phyloP scores from a whole-genome alignment of 2,797 vertebrate genomes.

The Rachycentron canadum region DNA sequence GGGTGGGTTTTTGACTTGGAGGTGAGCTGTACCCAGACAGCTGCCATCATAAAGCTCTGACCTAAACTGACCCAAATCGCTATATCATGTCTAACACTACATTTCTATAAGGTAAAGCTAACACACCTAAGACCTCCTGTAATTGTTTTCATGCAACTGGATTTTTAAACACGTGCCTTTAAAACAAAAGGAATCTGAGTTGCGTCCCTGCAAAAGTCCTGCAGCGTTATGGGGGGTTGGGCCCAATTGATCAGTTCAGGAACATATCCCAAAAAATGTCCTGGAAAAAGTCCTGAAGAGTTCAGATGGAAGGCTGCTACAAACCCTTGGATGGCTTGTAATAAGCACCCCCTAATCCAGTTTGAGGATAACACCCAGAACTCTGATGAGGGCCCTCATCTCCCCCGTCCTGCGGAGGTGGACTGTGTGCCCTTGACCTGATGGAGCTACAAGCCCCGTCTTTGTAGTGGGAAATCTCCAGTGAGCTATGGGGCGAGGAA shows the following conservation, averaged over 20 bases:
- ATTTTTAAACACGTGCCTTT: slow-evolving; percentile 72
- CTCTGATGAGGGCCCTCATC: slow-evolving; percentile 49
- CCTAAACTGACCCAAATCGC: slow-evolving; percentile 34
- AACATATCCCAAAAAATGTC: slow-evolving; percentile 46
- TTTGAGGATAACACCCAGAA: slow-evolving; percentile 69
- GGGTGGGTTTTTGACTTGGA: slow-evolving; percentile 9
- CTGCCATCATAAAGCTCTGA: slow-evolving; percentile 44
- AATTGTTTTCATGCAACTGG: slow-evolving; percentile 77
- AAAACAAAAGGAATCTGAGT: slow-evolving; percentile 56
- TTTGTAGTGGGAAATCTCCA: slow-evolving; percentile 43
- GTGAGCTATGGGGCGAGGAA: slow-evolving; percentile 57
- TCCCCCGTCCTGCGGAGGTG: slow-evolving; percentile 54
- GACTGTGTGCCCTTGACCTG: slow-evolving; percentile 66
- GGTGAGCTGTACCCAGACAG: slow-evolving; percentile 25
- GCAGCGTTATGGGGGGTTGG: slow-evolving; percentile 20
- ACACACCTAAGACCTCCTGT: slow-evolving; percentile 69
- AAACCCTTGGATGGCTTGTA: slow-evolving; percentile 59
- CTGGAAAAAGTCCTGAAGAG: slow-evolving; percentile 46
- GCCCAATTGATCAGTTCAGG: slow-evolving; percentile 43
- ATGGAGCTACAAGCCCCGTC: slow-evolving; percentile 44
- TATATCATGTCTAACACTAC: slow-evolving; percentile 50
- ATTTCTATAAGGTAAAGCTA: slow-evolving; percentile 77
- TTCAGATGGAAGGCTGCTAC: slow-evolving; percentile 64
- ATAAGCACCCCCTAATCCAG: slow-evolving; percentile 41
- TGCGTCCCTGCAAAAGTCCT: slow-evolving; percentile 64